A percentile compares a stretch with the other conserved stretches of the same genome.
phyloP scores from a whole-genome alignment of 2,113 vertebrate genomes.

The Eretmochelys imbricata region DNA sequence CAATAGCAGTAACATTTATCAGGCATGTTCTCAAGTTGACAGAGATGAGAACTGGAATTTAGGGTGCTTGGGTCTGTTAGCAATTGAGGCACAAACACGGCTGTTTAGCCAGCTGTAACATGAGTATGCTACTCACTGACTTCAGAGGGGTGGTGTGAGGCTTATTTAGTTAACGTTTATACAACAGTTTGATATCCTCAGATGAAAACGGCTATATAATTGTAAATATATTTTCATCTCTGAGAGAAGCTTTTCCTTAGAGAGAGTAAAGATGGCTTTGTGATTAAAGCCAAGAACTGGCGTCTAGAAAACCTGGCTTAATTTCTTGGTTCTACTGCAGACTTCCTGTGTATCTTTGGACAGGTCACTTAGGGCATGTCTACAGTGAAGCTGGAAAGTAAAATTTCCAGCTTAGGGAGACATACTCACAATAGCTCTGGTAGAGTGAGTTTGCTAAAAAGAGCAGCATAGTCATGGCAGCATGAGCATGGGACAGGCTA shows the following conservation, averaged over 20 bases:
- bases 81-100: background rate
- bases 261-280: background rate
- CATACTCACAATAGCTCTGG: too few species aligned
- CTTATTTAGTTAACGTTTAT: background rate
- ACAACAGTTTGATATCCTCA: background rate
- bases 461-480: too few species aligned
- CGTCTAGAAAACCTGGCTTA: background rate
- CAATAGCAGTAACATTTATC: background rate
- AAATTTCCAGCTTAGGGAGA: too few species aligned
- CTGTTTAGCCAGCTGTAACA: background rate
- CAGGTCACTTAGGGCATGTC: background rate
- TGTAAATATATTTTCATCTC: background rate
- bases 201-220: background rate
- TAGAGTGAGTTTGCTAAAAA: too few species aligned
- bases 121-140: background rate
- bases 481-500: too few species aligned
- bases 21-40: background rate
- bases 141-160: background rate
- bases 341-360: background rate
- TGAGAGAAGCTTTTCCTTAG: background rate
- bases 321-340: background rate
- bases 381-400: too few species aligned
- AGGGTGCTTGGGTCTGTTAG: background rate
- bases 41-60: background rate
- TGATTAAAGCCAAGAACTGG: background rate